Base-by-base conservation (phyloP, 2,888 invertebrate species). In the Protodeltote pygarga region DNA sequence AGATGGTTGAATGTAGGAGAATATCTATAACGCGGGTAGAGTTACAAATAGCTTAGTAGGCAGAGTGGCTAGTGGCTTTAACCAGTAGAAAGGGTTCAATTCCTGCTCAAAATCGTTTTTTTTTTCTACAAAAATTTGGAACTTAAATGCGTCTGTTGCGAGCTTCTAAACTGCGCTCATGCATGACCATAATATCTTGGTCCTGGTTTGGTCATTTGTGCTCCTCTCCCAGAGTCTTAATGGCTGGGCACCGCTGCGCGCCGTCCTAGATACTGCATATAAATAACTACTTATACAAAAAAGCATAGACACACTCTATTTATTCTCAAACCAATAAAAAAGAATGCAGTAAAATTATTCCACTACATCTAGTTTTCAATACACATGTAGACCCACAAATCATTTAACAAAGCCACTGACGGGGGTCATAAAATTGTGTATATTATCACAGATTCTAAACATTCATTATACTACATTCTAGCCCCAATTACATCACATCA, bases 401-500 rank as follows among this genome's bases (percentile, higher is more conserved):
- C 32, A 52, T 50, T 28, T 48, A 47, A 65, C 64, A 64, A 54
- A 28, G 14, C 25, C 13, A 25, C 11, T 23, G 41, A 27, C 33
- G 8, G 27, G 20, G 19, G 10, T 38, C 28, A 54, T 55, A 52
- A 48, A 55, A 50, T 42, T 40, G 32, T 32, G 21, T 42, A 53
- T 44, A 53, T 54, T 37, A 60, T 53, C 39, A 47, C 44, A 24
- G 24, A 48, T 49, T 68, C 49, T 46, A 49, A 62, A 61, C 53
- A 50, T 58, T 54, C 52, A 50, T 49, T 52, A 54, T 49, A 51
- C 52, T 24, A 58, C 40, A 45, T 66, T 54, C 46, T 47, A 58
- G 40, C 48, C 23, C 27, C 45, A 67, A 65, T 67, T 83, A 75
- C 75, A 75, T 74, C 75, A 79, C 74, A 72, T 71, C 79, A 78